Percentiles rank a stretch among this genome's conserved stretches.
These are phyloP conservation scores for Xanthorhoe spadicearia DNA, from an alignment of 2,888 invertebrate genomes.

Conservation along the genomic window DNA sequence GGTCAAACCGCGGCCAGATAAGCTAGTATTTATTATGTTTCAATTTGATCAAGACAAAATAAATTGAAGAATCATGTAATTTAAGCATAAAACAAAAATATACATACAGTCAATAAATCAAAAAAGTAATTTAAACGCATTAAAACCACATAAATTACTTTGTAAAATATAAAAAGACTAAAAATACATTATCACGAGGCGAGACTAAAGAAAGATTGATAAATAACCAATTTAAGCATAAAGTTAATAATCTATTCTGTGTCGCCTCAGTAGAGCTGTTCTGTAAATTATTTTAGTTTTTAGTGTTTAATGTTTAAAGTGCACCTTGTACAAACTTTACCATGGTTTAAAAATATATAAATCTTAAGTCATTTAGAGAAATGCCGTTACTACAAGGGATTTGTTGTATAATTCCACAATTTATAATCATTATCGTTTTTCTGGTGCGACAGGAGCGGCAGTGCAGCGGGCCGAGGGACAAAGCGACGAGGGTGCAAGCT, in stretches of 20 bases:
- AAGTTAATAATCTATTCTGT: conserved; percentile 25
- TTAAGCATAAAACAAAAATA: conserved; percentile 27
- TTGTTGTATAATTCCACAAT: conserved; percentile 76
- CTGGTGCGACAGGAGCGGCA: conserved; percentile 58
- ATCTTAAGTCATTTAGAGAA: conserved; percentile 56
- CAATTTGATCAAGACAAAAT: conserved; percentile 2
- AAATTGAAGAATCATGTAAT: conserved; percentile 1
- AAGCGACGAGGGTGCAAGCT: conserved; percentile 65
- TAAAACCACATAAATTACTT: conserved; percentile 69
- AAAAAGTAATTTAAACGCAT: conserved; percentile 62
- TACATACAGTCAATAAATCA: conserved; percentile 50
- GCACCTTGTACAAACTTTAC: conserved; percentile 39
- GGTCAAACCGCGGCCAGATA: too few species aligned
- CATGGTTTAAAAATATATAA: conserved; percentile 40
- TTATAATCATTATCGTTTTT: conserved; percentile 79
- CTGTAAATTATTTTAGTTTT: conserved; percentile 14
- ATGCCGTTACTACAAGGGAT: conserved; percentile 59
- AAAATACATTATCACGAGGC: conserved; percentile 68
- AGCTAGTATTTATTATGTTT: neutral
- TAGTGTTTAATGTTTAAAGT: conserved; percentile 17
- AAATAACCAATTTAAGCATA: conserved; percentile 53
- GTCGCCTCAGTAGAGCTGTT: conserved; percentile 6
- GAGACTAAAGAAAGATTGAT: conserved; percentile 57
- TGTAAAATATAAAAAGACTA: conserved; percentile 63
- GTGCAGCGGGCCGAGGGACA: conserved; percentile 35